Conservation (phyloP, 2,797 vertebrate species). For the Oreortyx pictus region DNA sequence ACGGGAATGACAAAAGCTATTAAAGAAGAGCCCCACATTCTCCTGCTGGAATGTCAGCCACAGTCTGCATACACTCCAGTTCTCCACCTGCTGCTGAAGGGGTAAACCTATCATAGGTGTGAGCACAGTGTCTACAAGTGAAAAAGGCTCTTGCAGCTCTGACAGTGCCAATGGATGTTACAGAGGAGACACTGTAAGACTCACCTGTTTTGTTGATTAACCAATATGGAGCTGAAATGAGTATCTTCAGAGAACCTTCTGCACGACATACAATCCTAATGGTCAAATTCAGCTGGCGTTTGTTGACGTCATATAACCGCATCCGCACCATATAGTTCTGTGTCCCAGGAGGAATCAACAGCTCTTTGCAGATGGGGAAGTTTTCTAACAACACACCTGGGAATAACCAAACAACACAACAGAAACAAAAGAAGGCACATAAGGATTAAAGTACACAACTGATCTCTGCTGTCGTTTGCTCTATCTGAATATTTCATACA, state of each 20-base stretch:
- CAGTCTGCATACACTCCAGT: background rate
- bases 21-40: background rate
- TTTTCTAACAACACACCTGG: constrained; percentile 92
- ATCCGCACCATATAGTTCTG: constrained; percentile 96
- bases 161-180: no score
- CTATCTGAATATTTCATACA: background rate
- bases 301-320: constrained; percentile 91
- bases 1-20: background rate
- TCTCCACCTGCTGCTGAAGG: background rate
- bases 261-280: constrained; percentile 93
- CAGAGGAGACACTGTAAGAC: background rate
- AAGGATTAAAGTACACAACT: fast-evolving
- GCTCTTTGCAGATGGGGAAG: constrained; percentile 92
- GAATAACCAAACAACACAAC: background rate
- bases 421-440: background rate
- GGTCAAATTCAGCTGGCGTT: constrained; percentile 90
- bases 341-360: constrained; percentile 94
- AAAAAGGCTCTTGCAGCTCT: background rate
- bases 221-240: constrained; percentile 95
- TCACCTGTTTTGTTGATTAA: constrained; percentile 96
- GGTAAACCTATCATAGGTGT: background rate
- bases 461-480: background rate
- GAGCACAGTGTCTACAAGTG: fast-evolving
- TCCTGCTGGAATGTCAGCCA: background rate
- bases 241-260: constrained; percentile 93